phyloP scores from a whole-genome alignment of 2,888 invertebrate genomes.

The Cryptophagus acutangulus region DNA sequence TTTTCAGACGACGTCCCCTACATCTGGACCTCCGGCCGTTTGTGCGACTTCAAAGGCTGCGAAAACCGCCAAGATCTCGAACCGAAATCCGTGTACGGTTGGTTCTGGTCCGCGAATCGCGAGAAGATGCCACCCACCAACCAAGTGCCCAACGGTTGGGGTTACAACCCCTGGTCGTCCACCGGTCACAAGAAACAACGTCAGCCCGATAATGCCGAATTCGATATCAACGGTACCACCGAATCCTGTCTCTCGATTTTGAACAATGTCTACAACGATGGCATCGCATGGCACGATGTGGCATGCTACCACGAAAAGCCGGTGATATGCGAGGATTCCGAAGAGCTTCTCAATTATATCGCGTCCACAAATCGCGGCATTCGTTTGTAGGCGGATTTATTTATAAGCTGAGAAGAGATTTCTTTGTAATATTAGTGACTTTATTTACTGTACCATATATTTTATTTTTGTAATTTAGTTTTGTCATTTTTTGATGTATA shows the following conservation, averaged over 20 bases:
- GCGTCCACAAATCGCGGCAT: constrained; percentile 79
- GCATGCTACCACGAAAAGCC: constrained; percentile 92
- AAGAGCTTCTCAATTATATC: constrained; percentile 80
- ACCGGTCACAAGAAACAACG: constrained; percentile 85
- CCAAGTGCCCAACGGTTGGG: constrained; percentile 65
- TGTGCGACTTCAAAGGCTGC: constrained; percentile 91
- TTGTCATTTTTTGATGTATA: background rate
- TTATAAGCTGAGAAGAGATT: constrained; percentile 18
- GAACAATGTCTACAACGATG: constrained; percentile 91
- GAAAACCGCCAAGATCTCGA: constrained; percentile 80
- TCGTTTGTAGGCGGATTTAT: constrained; percentile 60
- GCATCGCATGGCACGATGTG: constrained; percentile 91
- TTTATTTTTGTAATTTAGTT: background rate
- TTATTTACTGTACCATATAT: too few relatives aligned
- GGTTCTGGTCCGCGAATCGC: constrained; percentile 91
- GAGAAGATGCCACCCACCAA: constrained; percentile 82
- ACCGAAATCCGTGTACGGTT: constrained; percentile 79
- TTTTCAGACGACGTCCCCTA: constrained; percentile 78
- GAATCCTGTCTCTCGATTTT: constrained; percentile 84
- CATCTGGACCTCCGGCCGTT: constrained; percentile 89
- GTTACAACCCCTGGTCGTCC: constrained; percentile 85
- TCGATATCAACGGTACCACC: constrained; percentile 80
- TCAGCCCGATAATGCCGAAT: constrained; percentile 89
- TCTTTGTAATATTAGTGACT: constrained; percentile 13
- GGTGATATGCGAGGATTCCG: constrained; percentile 84